These are phyloP conservation scores for Drosophila greeni DNA, from an alignment of 2,888 invertebrate species.

Conservation along the genomic window DNA sequence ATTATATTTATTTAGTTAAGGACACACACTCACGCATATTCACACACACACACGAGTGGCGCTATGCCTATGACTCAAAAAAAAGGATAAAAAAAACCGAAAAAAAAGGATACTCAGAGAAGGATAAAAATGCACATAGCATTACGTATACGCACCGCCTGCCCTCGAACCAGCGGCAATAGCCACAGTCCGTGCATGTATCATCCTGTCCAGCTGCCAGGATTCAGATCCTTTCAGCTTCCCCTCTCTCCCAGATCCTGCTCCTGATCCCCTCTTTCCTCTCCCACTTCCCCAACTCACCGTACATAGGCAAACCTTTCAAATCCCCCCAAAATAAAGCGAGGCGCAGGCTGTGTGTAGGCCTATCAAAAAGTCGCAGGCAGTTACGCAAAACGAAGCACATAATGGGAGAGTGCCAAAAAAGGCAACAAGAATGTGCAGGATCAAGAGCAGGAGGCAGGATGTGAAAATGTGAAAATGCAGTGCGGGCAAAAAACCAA, in stretches of 20 bases:
- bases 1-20: constrained; percentile 70
- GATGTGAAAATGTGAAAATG: constrained; percentile 29
- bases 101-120: constrained; percentile 27
- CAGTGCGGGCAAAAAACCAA: constrained; percentile 10
- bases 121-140: constrained; percentile 43
- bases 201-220: constrained; percentile 14
- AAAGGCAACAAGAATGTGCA: constrained; percentile 28
- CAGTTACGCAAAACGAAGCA: constrained; percentile 54
- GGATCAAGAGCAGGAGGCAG: constrained; percentile 6
- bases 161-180: constrained; percentile 20
- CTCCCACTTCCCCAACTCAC: too few relatives aligned
- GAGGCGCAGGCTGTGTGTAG: constrained; percentile 43
- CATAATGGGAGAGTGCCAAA: constrained; percentile 65
- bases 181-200: constrained; percentile 22
- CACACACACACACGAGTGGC: constrained; percentile 17
- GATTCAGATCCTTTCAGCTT: not conserved
- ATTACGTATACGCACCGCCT: constrained; percentile 61
- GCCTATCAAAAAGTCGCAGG: constrained; percentile 68
- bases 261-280: too few relatives aligned
- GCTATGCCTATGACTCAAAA: constrained; percentile 31
- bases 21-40: constrained; percentile 28
- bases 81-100: constrained; percentile 23
- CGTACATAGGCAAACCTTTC: constrained; percentile 65
- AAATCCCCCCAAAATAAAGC: constrained; percentile 64
- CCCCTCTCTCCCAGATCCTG: not conserved